Evolutionary conservation across 2,113 vertebrate species (phyloP).

Genomic region (Geothlypis trichas): DNA sequence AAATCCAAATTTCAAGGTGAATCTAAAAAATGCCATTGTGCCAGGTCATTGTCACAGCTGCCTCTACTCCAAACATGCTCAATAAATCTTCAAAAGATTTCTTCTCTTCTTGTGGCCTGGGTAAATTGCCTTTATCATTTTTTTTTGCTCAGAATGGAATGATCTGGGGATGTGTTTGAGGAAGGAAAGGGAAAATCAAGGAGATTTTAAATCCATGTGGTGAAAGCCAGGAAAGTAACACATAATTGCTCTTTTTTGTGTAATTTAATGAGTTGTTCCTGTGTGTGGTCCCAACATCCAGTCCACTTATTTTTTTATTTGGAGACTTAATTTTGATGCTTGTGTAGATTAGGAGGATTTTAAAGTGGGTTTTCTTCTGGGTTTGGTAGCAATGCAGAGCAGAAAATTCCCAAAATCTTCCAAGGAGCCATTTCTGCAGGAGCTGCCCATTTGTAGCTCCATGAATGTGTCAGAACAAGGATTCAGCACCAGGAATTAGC

Average conservation of each 20-base stretch:
- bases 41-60: neutral
- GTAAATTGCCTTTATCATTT: neutral
- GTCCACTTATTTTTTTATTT: neutral
- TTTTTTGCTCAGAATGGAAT: neutral
- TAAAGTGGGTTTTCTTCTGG: neutral
- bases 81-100: neutral
- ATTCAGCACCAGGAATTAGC: slow-evolving; percentile 9
- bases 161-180: neutral
- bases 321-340: neutral
- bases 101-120: neutral
- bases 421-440: neutral
- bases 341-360: neutral
- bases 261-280: neutral
- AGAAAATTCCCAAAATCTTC: neutral
- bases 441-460: neutral
- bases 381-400: neutral
- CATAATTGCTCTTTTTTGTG: neutral
- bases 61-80: neutral
- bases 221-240: neutral
- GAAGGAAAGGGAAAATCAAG: neutral
- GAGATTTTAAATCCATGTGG: neutral
- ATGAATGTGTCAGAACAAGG: neutral
- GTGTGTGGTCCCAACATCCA: fast-evolving
- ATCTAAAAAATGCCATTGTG: neutral
- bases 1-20: neutral